Base-by-base conservation (phyloP, 1,140 invertebrate genomes). In the Kradibia gibbosae region DNA sequence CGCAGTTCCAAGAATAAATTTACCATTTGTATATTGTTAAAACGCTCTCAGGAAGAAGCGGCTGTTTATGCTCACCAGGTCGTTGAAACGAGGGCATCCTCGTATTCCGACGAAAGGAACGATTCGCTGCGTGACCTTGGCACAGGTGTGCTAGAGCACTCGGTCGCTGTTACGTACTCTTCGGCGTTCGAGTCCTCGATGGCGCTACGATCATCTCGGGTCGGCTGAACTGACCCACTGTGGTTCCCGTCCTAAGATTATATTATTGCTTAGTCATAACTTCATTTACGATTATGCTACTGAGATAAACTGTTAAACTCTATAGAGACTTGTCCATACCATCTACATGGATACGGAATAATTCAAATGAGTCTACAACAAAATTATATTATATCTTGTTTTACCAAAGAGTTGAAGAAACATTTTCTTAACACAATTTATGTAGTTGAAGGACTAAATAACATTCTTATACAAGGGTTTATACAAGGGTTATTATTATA, bases 111-210 rank as follows among this genome's bases (percentile, higher is more conserved):
- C 1, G 93, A 93, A 73, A 94, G 93, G 84, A 94, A 94, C 0
- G 93, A 94, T 48, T 94, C 94, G 25, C 93, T 94, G 60, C 93
- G 87, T 11, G 94, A 94, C 82, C 93, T 92, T 34, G 80, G 81
- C 31, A 93, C 92, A 36, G 93, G 92, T 74, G 91, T 93, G 11
- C 88, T 92, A 13, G 94, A 94, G 82, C 93, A 93, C 84, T 95
- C 94, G 1, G 94, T 94, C n/a, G 94, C 94, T 10, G 94, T 95
- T 39, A 92, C 91, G 87, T 94, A 95, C 74, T 94, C 94, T 67
- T 95, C 94, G 0, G 93, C 92, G 71, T 85, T 87, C 85, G 90
- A 94, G 84, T 94, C 94, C 71, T 94, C 94, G 74, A 92, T 90
- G 76, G 57, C 28, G 73, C 79, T 87, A 3, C 88, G 87, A 31